Conservation (phyloP, 2,888 invertebrate species). For the Diabrotica balteata region DNA sequence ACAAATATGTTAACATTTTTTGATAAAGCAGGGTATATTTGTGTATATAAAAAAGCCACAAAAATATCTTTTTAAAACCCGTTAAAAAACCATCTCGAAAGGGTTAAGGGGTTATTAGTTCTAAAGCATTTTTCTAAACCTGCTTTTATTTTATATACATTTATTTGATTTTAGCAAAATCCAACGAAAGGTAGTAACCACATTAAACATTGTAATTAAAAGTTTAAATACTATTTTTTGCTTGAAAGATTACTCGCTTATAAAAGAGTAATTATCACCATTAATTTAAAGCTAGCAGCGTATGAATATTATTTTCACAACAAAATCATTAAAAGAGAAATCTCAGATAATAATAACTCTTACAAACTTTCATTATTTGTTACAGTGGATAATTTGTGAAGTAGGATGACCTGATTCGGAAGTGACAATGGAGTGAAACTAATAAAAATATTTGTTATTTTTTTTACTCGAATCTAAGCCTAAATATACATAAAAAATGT, state of each 20-base stretch:
- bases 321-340: constrained; percentile 34
- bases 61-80: too few species aligned
- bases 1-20: too few species aligned
- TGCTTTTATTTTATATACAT: too few species aligned
- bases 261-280: constrained; percentile 11
- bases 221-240: constrained; percentile 15
- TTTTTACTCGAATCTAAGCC: not conserved
- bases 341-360: constrained; percentile 31
- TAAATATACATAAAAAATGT: not conserved
- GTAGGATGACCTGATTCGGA: constrained; percentile 31
- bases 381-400: constrained; percentile 27
- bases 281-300: constrained; percentile 15
- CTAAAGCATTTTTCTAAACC: too few species aligned
- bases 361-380: constrained; percentile 36
- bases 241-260: constrained; percentile 10
- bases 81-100: too few species aligned
- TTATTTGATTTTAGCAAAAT: too few species aligned
- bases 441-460: constrained; percentile 3
- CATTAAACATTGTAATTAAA: constrained; percentile 9
- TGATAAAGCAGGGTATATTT: too few species aligned
- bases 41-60: too few species aligned
- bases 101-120: too few species aligned
- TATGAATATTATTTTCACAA: constrained; percentile 20
- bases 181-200: too few species aligned
- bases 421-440: constrained; percentile 18